Base-by-base conservation (phyloP, 2,888 invertebrate species). In the Atrina japonica region DNA sequence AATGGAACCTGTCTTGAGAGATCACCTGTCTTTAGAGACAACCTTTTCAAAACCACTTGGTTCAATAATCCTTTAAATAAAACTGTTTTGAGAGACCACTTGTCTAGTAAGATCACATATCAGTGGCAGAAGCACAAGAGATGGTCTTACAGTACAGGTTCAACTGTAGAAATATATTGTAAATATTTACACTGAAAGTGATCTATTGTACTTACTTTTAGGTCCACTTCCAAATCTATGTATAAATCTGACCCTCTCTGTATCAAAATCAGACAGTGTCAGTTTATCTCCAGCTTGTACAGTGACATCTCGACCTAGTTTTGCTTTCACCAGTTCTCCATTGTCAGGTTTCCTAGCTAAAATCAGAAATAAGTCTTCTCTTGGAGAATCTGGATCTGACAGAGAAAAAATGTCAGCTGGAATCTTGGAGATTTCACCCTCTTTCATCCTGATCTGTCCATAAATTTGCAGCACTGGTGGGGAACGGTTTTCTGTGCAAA, bases 371-470 rank as follows among this genome's bases (percentile, higher is more conserved):
- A 87, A 72, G 16, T 77, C 73, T 9, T 81, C 73, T n/a, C 66
- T 45, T 1, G 81, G 66, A 21, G 84, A 82, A 70, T 87, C 87
- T 0, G 64, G 65, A 68, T 87, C 87, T 30, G 78, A 66, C 5
- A 84, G 66, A 59, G 78, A 79, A 21, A 86, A 69, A 47, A 80
- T 58, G 27, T 78, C 70, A 0, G 71, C 59, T 9, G 82, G 70
- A 6, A 86, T 53, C 5, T 72, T 60, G 7, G 70, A 67, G 9
- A 80, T 72, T 3, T 73, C 78, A 11, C 79, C 79, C 56, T 77
- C 76, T 11, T 73, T 60, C 0, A 83, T 75, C 53, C 75, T 63
- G 6, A 86, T 70, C 35, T 80, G 78, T 14, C 78, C 76, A 7
- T 75, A 41, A 3, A 85, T 67, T 27, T 80, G 74, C 52, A 85